A percentile compares a stretch with the other conserved stretches of the same genome.
phyloP scores from a whole-genome alignment of 2,113 vertebrate species.

The Crocuta crocuta region DNA sequence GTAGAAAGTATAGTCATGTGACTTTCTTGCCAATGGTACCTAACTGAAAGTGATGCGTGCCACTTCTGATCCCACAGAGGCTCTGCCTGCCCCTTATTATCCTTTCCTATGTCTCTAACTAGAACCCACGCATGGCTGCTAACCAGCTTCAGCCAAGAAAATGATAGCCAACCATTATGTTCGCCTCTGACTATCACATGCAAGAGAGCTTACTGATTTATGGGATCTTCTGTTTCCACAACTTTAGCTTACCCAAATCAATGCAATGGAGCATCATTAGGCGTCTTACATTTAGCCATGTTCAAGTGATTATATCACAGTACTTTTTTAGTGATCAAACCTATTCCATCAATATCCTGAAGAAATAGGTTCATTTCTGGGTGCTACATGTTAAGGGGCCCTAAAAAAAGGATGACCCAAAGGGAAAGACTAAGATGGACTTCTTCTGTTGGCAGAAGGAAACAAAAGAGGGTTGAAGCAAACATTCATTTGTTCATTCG shows the following conservation, averaged over 20 bases:
- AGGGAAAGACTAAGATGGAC: neutral
- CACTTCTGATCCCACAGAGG: neutral
- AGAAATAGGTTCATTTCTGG: neutral
- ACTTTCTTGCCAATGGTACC: neutral
- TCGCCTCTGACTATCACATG: neutral
- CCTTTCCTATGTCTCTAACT: neutral
- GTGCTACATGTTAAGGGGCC: neutral
- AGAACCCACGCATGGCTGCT: neutral
- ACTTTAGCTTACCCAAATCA: neutral
- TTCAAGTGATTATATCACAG: neutral
- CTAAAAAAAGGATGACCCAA: neutral
- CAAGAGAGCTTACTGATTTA: neutral
- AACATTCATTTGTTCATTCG: neutral
- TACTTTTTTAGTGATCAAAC: neutral
- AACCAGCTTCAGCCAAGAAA: neutral
- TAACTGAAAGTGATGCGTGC: neutral
- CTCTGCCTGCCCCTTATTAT: neutral
- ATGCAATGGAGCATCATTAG: neutral
- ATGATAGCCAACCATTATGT: neutral
- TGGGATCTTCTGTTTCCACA: neutral
- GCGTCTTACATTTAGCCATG: neutral
- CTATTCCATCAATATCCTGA: neutral
- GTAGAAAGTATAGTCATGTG: neutral
- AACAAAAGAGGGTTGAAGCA: neutral
- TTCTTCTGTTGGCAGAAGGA: neutral